Conservation (phyloP, 2,113 vertebrate genomes). For the Scomber japonicus region DNA sequence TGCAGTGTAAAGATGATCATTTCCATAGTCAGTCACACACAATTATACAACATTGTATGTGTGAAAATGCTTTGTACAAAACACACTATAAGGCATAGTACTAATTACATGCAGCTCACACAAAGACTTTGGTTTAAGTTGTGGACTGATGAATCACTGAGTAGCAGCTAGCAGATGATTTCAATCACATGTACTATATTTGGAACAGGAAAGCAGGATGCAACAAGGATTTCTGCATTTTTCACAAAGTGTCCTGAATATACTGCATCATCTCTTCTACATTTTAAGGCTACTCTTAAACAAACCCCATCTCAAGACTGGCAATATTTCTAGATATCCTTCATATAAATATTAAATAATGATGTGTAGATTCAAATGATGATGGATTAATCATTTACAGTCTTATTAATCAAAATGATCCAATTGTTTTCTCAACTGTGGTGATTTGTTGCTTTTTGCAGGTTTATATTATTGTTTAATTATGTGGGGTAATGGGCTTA, state of each 20-base stretch:
- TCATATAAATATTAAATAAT: not conserved
- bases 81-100: not conserved
- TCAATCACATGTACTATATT: too few relatives aligned
- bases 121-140: too few relatives aligned
- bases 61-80: slow-evolving; percentile 18
- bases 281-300: not conserved
- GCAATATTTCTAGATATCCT: not conserved
- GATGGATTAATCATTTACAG: too few relatives aligned
- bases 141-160: too few relatives aligned
- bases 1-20: slow-evolving; percentile 14
- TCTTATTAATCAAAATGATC: too few relatives aligned
- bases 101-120: not conserved
- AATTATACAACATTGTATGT: not conserved
- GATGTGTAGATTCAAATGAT: too few relatives aligned
- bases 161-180: too few relatives aligned
- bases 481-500: too few relatives aligned
- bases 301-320: too few relatives aligned
- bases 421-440: too few relatives aligned
- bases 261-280: not conserved
- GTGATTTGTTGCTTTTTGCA: too few relatives aligned
- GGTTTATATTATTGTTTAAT: too few relatives aligned
- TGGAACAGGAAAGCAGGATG: not conserved
- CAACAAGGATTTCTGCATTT: not conserved
- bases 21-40: slow-evolving; percentile 8
- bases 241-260: not conserved